Evolutionary conservation across 1,140 invertebrate species (phyloP).

Genomic region (Mizuhopecten yessoensis): DNA sequence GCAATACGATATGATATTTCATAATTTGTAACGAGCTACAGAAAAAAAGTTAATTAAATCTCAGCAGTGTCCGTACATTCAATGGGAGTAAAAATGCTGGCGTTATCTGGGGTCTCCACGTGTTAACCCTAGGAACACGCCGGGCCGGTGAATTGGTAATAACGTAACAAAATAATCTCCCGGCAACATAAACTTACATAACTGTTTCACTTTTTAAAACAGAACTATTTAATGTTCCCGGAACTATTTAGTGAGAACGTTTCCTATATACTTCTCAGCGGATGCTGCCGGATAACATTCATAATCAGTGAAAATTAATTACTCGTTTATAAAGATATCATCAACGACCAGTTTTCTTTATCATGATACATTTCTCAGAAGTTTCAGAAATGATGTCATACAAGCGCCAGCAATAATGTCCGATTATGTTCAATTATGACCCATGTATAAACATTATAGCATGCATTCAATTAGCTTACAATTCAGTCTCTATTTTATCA

Average conservation of each 20-base stretch:
- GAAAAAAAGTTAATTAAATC: conserved; percentile 57
- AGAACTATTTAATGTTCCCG: not conserved
- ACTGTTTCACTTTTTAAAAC: conserved; percentile 35
- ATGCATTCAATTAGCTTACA: not conserved
- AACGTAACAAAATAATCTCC: conserved; percentile 32
- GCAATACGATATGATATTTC: conserved; percentile 58
- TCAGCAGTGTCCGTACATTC: conserved; percentile 41
- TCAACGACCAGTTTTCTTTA: not conserved
- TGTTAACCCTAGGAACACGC: not conserved
- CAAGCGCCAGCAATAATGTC: not conserved
- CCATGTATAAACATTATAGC: not conserved
- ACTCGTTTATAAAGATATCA: not conserved
- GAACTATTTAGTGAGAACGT: not conserved
- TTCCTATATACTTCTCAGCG: conserved; percentile 3
- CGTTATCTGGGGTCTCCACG: conserved; percentile 11
- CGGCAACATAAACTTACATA: conserved; percentile 2
- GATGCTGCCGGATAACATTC: not conserved
- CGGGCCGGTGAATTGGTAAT: not conserved
- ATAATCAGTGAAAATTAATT: conserved; percentile 27
- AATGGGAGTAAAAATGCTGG: conserved; percentile 31
- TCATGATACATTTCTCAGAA: conserved; percentile 20
- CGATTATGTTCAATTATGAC: not conserved
- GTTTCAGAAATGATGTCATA: conserved; percentile 27
- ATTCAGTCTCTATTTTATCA: not conserved
- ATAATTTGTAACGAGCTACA: conserved; percentile 52